These are phyloP conservation scores for Oeneis ivallda DNA, from an alignment of 2,888 invertebrate genomes.

Conservation along the genomic window DNA sequence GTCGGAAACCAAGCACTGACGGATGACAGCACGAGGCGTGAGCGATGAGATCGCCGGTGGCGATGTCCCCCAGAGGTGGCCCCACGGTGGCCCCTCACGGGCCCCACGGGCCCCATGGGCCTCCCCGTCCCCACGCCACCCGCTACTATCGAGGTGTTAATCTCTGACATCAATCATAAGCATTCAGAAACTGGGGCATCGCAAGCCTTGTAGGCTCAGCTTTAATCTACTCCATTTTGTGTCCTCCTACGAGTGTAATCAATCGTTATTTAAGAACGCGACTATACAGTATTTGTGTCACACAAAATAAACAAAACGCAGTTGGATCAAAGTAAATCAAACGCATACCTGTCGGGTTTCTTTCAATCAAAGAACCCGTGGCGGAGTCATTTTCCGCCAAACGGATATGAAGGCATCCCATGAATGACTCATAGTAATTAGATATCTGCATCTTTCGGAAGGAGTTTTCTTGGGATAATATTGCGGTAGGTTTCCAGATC, in stretches of 20 bases:
- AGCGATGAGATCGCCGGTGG: background rate
- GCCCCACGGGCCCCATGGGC: background rate
- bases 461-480: too few relatives aligned
- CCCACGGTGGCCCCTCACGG: background rate
- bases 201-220: background rate
- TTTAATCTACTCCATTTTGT: background rate
- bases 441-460: too few relatives aligned
- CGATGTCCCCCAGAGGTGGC: background rate
- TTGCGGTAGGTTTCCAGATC: too few relatives aligned
- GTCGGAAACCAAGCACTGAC: background rate
- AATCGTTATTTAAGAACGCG: background rate
- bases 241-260: background rate
- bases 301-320: too few relatives aligned
- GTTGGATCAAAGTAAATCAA: too few relatives aligned
- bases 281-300: background rate
- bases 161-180: conserved; percentile 8
- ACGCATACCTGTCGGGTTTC: too few relatives aligned
- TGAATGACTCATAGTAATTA: too few relatives aligned
- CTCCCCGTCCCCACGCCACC: background rate
- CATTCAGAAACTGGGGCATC: background rate
- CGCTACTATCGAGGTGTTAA: conserved; percentile 2
- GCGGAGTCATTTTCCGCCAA: too few relatives aligned
- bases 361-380: too few relatives aligned
- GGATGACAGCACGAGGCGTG: background rate
- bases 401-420: too few relatives aligned